Conservation (phyloP, 2,113 vertebrate species). For the Crotalus horridus region DNA sequence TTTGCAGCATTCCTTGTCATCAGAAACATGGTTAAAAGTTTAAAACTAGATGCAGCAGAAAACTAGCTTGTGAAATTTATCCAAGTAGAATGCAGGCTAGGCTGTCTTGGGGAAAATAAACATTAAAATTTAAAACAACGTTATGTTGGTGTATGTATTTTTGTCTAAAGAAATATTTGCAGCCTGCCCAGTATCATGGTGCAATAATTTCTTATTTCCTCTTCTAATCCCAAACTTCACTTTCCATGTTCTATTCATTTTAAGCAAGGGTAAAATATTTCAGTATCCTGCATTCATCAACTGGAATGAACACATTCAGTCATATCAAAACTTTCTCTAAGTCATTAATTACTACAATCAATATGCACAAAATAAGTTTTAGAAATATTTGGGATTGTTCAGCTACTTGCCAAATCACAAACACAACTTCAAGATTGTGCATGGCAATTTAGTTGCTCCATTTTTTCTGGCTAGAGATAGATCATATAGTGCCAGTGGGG, state of each 20-base stretch:
- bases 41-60: slow-evolving; percentile 84
- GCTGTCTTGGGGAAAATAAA: slow-evolving; percentile 98
- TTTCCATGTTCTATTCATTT: not conserved
- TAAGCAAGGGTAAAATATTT: not conserved
- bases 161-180: rapidly evolving
- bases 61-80: slow-evolving; percentile 90
- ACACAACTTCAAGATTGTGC: not conserved
- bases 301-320: not conserved
- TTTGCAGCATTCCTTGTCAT: slow-evolving; percentile 99
- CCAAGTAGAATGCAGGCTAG: slow-evolving; percentile 88
- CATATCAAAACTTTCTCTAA: not conserved
- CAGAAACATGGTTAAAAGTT: slow-evolving; percentile 91
- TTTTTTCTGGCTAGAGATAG: not conserved
- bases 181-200: not conserved
- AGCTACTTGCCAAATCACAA: not conserved
- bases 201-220: not conserved
- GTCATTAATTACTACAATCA: not conserved
- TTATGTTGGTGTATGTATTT: slow-evolving; percentile 55
- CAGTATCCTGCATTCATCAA: not conserved
- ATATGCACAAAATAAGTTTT: not conserved
- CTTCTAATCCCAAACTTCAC: too few relatives aligned
- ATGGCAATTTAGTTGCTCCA: not conserved
- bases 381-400: not conserved
- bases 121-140: slow-evolving; percentile 85
- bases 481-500: not conserved